Evolutionary conservation across 2,797 vertebrate species (phyloP).

Genomic region (Nasua narica): DNA sequence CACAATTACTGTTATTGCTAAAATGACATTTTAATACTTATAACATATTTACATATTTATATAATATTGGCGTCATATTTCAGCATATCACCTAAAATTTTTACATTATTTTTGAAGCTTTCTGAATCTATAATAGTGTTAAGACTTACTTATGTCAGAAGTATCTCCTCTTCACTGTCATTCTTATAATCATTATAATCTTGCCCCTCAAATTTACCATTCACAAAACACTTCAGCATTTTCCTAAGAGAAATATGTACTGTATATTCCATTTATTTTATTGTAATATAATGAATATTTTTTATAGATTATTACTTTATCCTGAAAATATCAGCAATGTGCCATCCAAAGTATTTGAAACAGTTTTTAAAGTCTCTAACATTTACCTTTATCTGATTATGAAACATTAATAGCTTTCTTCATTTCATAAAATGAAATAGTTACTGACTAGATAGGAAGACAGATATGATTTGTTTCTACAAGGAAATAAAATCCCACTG

Average conservation of each 20-base stretch:
- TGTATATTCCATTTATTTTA: background rate
- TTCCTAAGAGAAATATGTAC: slow-evolving; percentile 38
- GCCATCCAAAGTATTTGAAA: slow-evolving; percentile 22
- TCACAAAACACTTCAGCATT: slow-evolving; percentile 38
- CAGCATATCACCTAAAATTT: background rate
- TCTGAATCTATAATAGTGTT: slow-evolving; percentile 17
- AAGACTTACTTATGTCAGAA: slow-evolving; percentile 5
- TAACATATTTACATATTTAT: background rate
- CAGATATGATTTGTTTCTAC: slow-evolving; percentile 44
- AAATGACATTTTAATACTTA: background rate
- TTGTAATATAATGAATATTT: slow-evolving; percentile 55
- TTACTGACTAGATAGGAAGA: slow-evolving; percentile 19
- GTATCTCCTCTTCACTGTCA: slow-evolving; percentile 41
- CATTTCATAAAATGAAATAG: slow-evolving; percentile 64
- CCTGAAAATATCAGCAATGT: slow-evolving; percentile 47
- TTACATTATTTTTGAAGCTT: slow-evolving; percentile 43
- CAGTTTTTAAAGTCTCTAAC: slow-evolving; percentile 42
- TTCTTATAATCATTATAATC: slow-evolving; percentile 38
- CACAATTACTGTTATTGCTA: background rate
- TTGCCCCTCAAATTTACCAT: slow-evolving; percentile 28
- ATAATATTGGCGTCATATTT: background rate
- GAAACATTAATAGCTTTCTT: slow-evolving; percentile 57
- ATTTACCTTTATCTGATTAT: slow-evolving; percentile 41
- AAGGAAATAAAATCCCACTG: slow-evolving; percentile 50
- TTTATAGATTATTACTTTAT: slow-evolving; percentile 28